Conservation (phyloP, 1,140 invertebrate species). For the Neotoxoptera formosana region DNA sequence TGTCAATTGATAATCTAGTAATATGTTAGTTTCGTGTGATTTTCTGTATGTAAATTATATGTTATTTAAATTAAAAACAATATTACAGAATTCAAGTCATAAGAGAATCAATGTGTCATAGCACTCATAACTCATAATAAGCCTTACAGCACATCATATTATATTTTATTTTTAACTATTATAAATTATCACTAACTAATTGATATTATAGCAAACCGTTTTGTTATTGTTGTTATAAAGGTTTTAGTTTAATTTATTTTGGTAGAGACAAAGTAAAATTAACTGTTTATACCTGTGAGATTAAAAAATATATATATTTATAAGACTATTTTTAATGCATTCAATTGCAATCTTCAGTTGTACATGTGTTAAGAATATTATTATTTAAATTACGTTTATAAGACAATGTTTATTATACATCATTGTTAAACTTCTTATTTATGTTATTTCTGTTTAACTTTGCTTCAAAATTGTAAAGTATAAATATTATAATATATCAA, state of each 20-base stretch:
- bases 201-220: neutral
- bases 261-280: constrained; percentile 18
- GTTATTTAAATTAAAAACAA: neutral
- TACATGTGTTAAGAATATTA: constrained; percentile 21
- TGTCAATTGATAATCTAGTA: neutral
- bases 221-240: constrained; percentile 52
- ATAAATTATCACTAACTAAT: neutral
- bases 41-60: neutral
- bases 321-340: constrained; percentile 42
- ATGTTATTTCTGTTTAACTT: constrained; percentile 52
- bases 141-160: neutral
- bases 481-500: neutral
- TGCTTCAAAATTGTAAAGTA: constrained; percentile 39
- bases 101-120: neutral
- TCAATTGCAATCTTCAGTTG: constrained; percentile 10
- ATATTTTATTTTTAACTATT: neutral
- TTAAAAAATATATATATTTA: constrained; percentile 9
- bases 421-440: constrained; percentile 49
- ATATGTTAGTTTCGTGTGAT: neutral
- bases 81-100: constrained; percentile 11
- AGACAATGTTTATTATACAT: constrained; percentile 6
- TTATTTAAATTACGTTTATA: neutral
- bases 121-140: neutral
- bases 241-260: constrained; percentile 50
- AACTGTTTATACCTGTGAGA: constrained; percentile 13